Percentiles rank a stretch among this genome's conserved stretches.
phyloP scores from a whole-genome alignment of 2,797 vertebrate genomes.

The Coluber constrictor region DNA sequence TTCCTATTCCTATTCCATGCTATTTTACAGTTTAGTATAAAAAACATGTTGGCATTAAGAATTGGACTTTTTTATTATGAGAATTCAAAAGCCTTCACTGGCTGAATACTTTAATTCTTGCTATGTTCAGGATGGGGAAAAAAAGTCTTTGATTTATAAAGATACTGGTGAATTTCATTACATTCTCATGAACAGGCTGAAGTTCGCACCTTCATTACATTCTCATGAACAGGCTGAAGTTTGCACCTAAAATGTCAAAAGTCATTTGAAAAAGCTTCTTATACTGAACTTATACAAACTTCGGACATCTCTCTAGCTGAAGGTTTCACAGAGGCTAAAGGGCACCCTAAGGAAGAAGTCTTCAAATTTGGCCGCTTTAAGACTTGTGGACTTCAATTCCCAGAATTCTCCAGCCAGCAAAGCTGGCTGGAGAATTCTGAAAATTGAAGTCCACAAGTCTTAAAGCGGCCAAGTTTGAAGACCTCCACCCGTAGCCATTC shows the following conservation, averaged over 20 bases:
- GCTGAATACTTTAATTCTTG: neutral
- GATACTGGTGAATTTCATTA: neutral
- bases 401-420: no score
- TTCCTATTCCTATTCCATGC: accelerated
- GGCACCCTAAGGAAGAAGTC: no score
- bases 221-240: neutral
- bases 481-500: neutral
- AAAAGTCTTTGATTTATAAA: neutral
- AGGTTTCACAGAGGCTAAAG: neutral
- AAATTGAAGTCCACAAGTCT: no score
- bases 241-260: neutral
- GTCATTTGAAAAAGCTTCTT: neutral
- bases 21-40: neutral
- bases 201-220: neutral
- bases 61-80: neutral
- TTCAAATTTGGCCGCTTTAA: no score
- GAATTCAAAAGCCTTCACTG: neutral
- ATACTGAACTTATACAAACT: neutral
- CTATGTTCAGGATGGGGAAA: neutral
- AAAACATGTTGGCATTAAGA: neutral
- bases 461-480: no score
- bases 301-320: neutral
- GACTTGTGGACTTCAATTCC: no score
- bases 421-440: no score
- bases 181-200: neutral